phyloP scores from a whole-genome alignment of 2,888 invertebrate genomes.

The Melanargia galathea region DNA sequence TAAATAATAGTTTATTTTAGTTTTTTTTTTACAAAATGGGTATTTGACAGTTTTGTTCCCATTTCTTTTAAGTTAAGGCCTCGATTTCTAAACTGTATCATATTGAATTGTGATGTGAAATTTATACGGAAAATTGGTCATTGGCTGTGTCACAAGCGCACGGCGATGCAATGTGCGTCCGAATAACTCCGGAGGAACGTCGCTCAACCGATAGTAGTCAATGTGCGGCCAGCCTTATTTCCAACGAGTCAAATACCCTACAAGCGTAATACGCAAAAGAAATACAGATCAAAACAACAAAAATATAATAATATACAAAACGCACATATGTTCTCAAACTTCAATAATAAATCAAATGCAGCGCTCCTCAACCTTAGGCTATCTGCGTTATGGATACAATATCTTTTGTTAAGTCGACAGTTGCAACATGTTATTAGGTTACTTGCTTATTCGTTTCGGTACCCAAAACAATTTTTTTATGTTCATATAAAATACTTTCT shows the following conservation, averaged over 20 bases:
- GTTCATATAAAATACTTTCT: no score
- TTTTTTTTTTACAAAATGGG: slow-evolving; percentile 2
- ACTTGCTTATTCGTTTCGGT: no score
- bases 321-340: not conserved
- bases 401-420: not conserved
- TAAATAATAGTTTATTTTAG: slow-evolving; percentile 2
- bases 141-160: no score
- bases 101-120: no score
- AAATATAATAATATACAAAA: slow-evolving; percentile 8
- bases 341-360: slow-evolving; percentile 19
- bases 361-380: slow-evolving; percentile 5
- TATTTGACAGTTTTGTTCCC: slow-evolving; percentile 6
- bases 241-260: slow-evolving; percentile 8
- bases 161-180: no score
- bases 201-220: no score
- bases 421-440: not conserved
- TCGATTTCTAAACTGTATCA: not conserved
- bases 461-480: no score
- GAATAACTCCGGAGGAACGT: no score
- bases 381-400: slow-evolving; percentile 3
- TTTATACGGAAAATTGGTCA: no score
- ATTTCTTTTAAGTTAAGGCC: no score
- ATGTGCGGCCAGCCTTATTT: no score
- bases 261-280: slow-evolving; percentile 4
- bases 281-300: slow-evolving; percentile 20